Evolutionary conservation across 2,113 vertebrate species (phyloP).

Genomic region (Atrichornis clamosus): DNA sequence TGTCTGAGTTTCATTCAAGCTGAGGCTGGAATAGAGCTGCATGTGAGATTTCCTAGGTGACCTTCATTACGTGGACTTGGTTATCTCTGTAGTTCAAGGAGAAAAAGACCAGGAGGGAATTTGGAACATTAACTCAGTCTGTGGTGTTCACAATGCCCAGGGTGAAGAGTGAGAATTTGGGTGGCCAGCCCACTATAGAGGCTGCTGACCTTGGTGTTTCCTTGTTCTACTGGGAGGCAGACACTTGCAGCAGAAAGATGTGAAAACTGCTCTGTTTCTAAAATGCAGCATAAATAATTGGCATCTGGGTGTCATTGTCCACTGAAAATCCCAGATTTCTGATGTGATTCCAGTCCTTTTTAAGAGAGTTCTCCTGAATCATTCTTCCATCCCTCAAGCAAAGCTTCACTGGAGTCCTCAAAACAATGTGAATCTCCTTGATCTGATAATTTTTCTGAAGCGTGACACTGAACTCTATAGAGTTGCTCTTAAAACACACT

Average conservation of each 20-base stretch:
- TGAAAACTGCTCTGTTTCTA: background rate
- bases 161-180: background rate
- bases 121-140: background rate
- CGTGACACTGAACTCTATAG: background rate
- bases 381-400: background rate
- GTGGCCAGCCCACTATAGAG: accelerated
- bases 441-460: background rate
- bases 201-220: background rate
- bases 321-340: background rate
- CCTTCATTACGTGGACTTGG: accelerated
- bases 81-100: background rate
- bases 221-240: background rate
- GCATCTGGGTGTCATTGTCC: background rate
- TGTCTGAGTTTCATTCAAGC: background rate
- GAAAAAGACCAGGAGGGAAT: background rate
- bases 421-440: background rate
- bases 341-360: background rate
- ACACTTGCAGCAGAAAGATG: background rate
- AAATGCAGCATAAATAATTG: background rate
- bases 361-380: background rate
- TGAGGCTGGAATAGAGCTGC: background rate
- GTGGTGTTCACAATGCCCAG: background rate
- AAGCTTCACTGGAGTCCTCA: background rate
- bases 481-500: background rate
- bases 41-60: background rate